Evolutionary conservation across 2,113 vertebrate genomes (phyloP).

Genomic region (Brachyistius frenatus): DNA sequence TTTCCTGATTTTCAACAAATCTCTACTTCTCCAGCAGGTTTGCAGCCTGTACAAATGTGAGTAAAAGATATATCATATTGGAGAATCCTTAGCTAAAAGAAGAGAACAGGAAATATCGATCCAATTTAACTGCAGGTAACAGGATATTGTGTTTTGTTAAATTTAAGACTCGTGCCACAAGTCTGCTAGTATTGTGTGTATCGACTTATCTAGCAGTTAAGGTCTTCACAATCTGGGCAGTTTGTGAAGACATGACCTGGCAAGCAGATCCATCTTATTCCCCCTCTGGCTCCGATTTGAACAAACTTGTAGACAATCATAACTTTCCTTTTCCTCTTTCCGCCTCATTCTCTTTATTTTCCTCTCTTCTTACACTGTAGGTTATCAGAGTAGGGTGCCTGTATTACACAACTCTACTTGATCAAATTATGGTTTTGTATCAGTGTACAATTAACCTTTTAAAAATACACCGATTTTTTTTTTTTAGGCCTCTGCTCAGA

Average conservation of each 20-base stretch:
- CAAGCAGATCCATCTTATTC: slow-evolving; percentile 13
- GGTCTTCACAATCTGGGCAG: slow-evolving; percentile 14
- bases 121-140: slow-evolving; percentile 17
- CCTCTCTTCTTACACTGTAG: not conserved
- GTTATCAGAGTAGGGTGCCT: not conserved
- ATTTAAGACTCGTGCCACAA: slow-evolving; percentile 22
- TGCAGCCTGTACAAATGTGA: not conserved
- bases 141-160: slow-evolving; percentile 34
- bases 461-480: no score
- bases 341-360: not conserved
- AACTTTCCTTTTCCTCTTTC: not conserved
- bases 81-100: slow-evolving; percentile 3
- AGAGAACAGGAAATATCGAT: slow-evolving; percentile 19
- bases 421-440: no score
- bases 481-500: no score
- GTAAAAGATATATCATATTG: not conserved
- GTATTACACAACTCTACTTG: no score
- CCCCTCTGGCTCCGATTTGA: slow-evolving; percentile 1
- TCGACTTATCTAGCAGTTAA: slow-evolving; percentile 40
- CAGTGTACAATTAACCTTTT: no score
- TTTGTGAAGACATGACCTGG: slow-evolving; percentile 29
- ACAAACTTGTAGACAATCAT: not conserved
- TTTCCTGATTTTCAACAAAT: not conserved
- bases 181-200: slow-evolving; percentile 16
- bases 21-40: not conserved